Percentiles rank a stretch among this genome's conserved stretches.
Conservation (phyloP, 2,888 invertebrate genomes). For the Sipha maydis region DNA sequence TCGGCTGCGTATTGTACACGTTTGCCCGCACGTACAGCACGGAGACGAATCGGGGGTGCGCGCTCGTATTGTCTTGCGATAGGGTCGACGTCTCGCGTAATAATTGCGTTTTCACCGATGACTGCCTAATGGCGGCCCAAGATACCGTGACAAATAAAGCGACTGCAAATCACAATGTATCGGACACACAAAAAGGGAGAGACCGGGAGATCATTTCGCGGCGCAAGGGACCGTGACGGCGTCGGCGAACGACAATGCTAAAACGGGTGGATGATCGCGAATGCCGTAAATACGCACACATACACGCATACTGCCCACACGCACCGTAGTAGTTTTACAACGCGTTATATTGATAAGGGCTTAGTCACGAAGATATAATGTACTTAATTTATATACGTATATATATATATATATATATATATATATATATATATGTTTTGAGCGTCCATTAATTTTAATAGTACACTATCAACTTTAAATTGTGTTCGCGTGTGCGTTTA, state of each 20-base stretch:
- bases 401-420: not conserved
- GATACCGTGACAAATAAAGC: constrained; percentile 27
- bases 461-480: constrained; percentile 49
- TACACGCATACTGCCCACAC: not conserved
- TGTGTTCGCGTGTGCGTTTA: not conserved
- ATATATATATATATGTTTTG: not conserved
- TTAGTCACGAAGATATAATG: not conserved
- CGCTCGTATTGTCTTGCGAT: not conserved
- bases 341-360: constrained; percentile 13
- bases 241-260: not conserved
- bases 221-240: constrained; percentile 49
- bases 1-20: not conserved
- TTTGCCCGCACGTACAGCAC: not conserved
- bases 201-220: constrained; percentile 35
- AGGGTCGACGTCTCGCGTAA: constrained; percentile 21
- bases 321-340: not conserved
- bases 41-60: not conserved
- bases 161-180: constrained; percentile 50
- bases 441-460: constrained; percentile 57
- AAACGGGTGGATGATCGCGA: not conserved
- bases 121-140: not conserved
- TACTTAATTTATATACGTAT: not conserved
- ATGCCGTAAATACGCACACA: not conserved
- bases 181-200: constrained; percentile 36
- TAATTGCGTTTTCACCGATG: constrained; percentile 46